Evolutionary conservation across 2,113 vertebrate species (phyloP), one percentile per base, ranked within the genome.

Genomic region (Trinectes maculatus): DNA sequence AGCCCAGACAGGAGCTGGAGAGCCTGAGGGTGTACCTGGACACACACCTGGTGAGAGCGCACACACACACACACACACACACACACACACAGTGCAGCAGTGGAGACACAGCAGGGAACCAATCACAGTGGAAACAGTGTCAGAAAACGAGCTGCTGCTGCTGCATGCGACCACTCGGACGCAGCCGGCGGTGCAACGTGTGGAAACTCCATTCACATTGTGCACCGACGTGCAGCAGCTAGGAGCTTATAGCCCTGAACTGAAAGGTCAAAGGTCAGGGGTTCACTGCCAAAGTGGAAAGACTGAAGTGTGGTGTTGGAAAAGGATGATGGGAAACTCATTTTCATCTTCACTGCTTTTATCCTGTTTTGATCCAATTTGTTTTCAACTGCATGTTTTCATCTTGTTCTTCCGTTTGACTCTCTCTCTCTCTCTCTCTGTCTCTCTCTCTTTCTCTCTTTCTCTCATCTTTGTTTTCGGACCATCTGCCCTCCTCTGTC

Each of bases 1-100:
- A 95, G 48, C 98, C 98, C 56, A 95, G 92, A 82, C 93, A 94
- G 9, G 95, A 98, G 73, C 93, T 93, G 54, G 93, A 95, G 77
- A 89, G 94, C 92, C 95, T 99, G 79, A 94, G 93, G 87, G 91
- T 91, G 28, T 99, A 99, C 94, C 93, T 99, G 91, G 96, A 99
- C 91, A 98, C 96, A 56, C 98, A 99, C 90, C 92, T 99, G 93
- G 98, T 99, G 93, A 92, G 96, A 64, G 13, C 56, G 18, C 13
- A 24, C 18, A 37, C 33, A 26, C 48, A 18, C 63, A 61, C 34
- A 96, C 87, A 95, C n/a, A 15, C 36, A 28, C 33, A 40, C 34
- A 39, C 26, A 18, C 44, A 31, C 43, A 46, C 21, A 12, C 11
- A 3, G 34, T 11, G 34, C 29, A 31, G 29, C 29, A 5, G 29